A percentile compares a stretch with the other conserved stretches of the same genome.
phyloP scores from a whole-genome alignment of 2,797 vertebrate species.

The Salmo trutta region DNA sequence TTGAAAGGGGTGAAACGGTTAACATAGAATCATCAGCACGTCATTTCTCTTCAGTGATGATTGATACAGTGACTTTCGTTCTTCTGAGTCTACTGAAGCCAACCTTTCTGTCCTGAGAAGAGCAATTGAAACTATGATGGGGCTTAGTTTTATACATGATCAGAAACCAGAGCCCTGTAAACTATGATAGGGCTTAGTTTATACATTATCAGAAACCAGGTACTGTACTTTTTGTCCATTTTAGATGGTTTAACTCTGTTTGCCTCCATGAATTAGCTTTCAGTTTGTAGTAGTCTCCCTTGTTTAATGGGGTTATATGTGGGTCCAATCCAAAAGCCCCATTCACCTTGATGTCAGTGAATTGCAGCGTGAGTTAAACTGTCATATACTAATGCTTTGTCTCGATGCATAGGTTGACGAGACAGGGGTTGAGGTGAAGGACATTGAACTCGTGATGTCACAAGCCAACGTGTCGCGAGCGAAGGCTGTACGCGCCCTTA shows the following conservation, averaged over 20 bases:
- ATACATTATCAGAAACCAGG: neutral
- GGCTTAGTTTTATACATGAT: neutral
- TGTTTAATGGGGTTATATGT: neutral
- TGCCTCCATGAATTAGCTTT: neutral
- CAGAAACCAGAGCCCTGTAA: slow-evolving; percentile 45
- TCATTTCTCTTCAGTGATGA: slow-evolving; percentile 78
- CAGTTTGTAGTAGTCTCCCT: neutral
- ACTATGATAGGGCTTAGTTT: neutral
- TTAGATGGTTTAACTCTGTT: neutral
- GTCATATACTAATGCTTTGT: neutral
- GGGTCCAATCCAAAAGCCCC: neutral
- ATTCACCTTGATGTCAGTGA: neutral
- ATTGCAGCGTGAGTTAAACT: neutral
- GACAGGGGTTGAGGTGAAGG: slow-evolving; percentile 96
- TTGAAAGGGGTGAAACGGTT: neutral
- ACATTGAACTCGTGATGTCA: slow-evolving; percentile 98
- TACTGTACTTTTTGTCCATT: neutral
- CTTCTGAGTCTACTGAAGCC: slow-evolving; percentile 91
- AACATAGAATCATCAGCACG: neutral
- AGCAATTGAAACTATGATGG: slow-evolving; percentile 12
- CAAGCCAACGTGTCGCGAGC: slow-evolving; percentile 97
- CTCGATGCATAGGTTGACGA: slow-evolving; percentile 86
- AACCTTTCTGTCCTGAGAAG: slow-evolving; percentile 82
- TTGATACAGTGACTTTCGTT: slow-evolving; percentile 88
- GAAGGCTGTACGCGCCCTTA: slow-evolving; percentile 96